These are phyloP conservation scores for Neolamprologus falcicula DNA, from an alignment of 2,113 vertebrate species.

Conservation along the genomic window DNA sequence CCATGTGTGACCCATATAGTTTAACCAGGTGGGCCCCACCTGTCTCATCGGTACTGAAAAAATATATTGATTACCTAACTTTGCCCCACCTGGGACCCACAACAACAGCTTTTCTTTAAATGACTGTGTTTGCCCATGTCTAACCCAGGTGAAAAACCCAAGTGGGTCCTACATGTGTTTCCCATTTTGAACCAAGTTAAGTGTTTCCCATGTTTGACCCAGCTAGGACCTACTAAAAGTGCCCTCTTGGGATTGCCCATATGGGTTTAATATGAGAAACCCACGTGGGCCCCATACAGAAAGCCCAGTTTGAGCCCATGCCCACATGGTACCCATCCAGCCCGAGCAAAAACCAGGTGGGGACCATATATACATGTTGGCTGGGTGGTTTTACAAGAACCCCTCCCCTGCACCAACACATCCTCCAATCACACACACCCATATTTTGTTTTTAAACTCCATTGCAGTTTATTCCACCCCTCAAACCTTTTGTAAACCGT, in stretches of 20 bases:
- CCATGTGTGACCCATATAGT: too few species aligned
- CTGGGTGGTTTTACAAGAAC: background rate
- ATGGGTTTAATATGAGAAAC: background rate
- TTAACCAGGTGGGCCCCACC: too few species aligned
- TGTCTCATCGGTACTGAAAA: too few species aligned
- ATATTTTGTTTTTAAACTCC: background rate
- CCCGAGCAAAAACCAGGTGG: background rate
- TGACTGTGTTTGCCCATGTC: background rate
- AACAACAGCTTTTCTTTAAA: background rate
- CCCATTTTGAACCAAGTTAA: background rate
- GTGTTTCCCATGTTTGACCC: background rate
- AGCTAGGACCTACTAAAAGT: background rate
- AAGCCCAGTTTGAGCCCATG: background rate
- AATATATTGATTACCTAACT: too few species aligned
- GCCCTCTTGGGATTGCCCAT: background rate
- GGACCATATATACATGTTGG: background rate
- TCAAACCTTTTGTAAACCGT: background rate
- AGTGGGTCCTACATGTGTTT: background rate
- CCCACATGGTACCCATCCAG: background rate
- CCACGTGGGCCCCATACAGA: background rate
- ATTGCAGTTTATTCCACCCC: background rate
- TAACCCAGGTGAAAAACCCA: background rate
- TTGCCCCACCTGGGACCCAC: too few species aligned
- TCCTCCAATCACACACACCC: background rate
- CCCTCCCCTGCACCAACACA: background rate